Evolutionary conservation across 2,888 invertebrate genomes (phyloP), one percentile per base, ranked within the genome.

Genomic region (Polymixis flavicincta): DNA sequence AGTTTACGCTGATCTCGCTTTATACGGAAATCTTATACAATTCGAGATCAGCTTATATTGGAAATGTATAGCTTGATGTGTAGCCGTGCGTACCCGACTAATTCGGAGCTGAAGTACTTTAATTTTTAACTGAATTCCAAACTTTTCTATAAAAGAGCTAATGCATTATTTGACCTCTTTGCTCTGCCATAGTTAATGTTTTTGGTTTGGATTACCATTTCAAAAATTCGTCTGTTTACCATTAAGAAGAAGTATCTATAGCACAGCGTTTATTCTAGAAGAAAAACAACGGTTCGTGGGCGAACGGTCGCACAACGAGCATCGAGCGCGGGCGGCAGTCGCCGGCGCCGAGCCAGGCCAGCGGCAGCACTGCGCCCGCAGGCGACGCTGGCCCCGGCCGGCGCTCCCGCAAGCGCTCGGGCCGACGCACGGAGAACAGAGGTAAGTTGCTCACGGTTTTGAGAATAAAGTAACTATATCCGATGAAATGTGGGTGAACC

Each of bases 251-350:
- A 59, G 48, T 48, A 72, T 55, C 73, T 50, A 72, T 80, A 73
- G n/a, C 57, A 57, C 50, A 52, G 25, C 19, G 13, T 66, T 77
- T 74, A 59, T 87, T 84, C 28, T 80, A 89, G 95, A 94, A 94
- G 84, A 94, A 94, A 86, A 92, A 89, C 78, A 93, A 92, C 50
- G 92, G 93, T 17, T 88, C 91, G 0, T 93, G 93, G 92, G 89
- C 89, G 3, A 91, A 92, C 60, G 94, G 92, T 6, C 93, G 95
- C 2, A 92, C 92, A 6, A 85, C 92, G 3, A 95, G 95, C 80
- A 84, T 85, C 6, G 96, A 96, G 77, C 91, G 95, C 2, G 93
- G 93, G 1, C 92, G 93, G 5, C 92, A 91, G 71, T 94, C 94
- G 0, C 94, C 95, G 1, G 89, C 90, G 70, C 90, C 90, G 13